Conservation (phyloP, 2,888 invertebrate species). For the Aleiodes alternator region DNA sequence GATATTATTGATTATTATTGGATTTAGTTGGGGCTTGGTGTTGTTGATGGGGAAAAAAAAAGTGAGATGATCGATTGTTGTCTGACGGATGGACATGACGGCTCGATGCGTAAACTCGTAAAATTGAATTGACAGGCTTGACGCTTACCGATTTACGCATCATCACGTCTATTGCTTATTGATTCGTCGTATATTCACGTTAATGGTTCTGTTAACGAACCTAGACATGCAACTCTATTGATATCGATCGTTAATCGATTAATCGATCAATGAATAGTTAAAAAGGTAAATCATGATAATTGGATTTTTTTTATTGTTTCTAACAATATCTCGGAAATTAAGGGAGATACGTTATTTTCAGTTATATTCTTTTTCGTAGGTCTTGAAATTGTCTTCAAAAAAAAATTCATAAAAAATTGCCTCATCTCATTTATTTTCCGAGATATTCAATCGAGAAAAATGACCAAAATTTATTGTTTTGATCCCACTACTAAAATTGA, state of each 20-base stretch:
- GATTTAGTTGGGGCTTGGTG: conserved; percentile 37
- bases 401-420: too few species aligned
- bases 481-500: too few species aligned
- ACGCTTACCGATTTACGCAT: conserved; percentile 7
- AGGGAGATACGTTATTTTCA: too few species aligned
- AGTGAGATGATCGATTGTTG: conserved; percentile 61
- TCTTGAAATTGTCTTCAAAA: too few species aligned
- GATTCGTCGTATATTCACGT: conserved; percentile 65
- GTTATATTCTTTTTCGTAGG: too few species aligned
- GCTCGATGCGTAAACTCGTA: conserved; percentile 61
- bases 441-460: too few species aligned
- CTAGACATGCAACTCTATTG: conserved; percentile 49
- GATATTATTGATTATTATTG: not conserved
- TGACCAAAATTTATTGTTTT: too few species aligned
- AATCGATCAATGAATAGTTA: not conserved
- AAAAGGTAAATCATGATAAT: not conserved
- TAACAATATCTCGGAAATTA: too few species aligned
- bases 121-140: conserved; percentile 56
- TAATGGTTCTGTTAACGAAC: conserved; percentile 61
- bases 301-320: too few species aligned
- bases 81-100: conserved; percentile 32
- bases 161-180: conserved; percentile 58
- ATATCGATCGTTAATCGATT: conserved; percentile 49
- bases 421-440: too few species aligned
- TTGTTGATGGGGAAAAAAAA: conserved; percentile 52